Percentiles rank a stretch among this genome's conserved stretches.
These are phyloP conservation scores for Mythimna lalbum DNA, from an alignment of 2,888 invertebrate genomes.

Conservation along the genomic window DNA sequence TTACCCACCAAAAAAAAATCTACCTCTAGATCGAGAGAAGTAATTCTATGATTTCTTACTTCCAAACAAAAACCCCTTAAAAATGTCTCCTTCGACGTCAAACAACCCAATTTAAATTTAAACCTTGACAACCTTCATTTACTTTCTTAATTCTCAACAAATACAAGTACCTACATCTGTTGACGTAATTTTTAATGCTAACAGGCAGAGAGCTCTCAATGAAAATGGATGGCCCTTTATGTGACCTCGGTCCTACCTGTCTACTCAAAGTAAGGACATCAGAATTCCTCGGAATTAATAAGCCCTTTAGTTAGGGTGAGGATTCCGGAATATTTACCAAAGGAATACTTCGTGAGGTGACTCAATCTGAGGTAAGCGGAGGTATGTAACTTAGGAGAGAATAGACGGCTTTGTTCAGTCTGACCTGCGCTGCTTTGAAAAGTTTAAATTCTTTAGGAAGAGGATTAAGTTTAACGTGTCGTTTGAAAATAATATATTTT, in stretches of 20 bases:
- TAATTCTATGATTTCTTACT: too few species aligned
- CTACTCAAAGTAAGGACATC: constrained; percentile 77
- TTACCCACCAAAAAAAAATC: too few species aligned
- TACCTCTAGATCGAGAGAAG: too few species aligned
- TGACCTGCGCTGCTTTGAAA: constrained; percentile 32
- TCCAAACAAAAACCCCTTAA: neutral
- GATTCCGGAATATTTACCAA: constrained; percentile 79
- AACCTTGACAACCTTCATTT: constrained; percentile 14
- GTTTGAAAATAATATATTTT: neutral
- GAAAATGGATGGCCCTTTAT: constrained; percentile 80
- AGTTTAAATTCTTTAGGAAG: constrained; percentile 31
- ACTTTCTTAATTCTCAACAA: constrained; percentile 53
- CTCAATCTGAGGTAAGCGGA: constrained; percentile 68
- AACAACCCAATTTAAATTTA: constrained; percentile 37
- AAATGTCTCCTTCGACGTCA: constrained; percentile 4
- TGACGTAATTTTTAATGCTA: constrained; percentile 78
- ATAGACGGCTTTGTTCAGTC: constrained; percentile 40
- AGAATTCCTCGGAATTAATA: constrained; percentile 83
- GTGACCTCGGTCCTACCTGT: constrained; percentile 76
- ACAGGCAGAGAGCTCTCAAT: constrained; percentile 75
- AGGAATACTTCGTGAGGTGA: constrained; percentile 74
- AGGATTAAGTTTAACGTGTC: neutral
- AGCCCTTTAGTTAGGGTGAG: constrained; percentile 76
- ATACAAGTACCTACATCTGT: constrained; percentile 60
- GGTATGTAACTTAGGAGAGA: constrained; percentile 56